phyloP scores from a whole-genome alignment of 2,113 vertebrate genomes.

The Psilopogon haemacephalus region DNA sequence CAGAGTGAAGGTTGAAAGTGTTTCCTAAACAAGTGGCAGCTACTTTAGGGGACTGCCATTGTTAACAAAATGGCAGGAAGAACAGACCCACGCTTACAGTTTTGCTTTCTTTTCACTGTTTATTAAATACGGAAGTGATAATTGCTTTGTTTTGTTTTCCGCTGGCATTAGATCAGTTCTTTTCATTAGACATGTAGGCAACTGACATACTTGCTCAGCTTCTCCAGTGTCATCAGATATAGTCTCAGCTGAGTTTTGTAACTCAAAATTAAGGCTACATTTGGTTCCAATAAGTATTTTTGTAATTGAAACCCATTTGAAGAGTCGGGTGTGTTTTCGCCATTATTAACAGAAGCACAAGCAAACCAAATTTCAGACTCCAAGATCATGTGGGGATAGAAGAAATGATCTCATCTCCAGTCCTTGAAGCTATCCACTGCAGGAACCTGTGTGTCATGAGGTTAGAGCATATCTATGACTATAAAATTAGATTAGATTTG shows the following conservation, averaged over 20 bases:
- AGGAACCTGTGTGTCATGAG: not conserved
- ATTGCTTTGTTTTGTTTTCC: constrained; percentile 23
- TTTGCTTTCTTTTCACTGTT: not conserved
- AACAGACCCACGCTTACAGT: not conserved
- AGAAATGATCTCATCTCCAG: not conserved
- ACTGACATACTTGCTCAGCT: not conserved
- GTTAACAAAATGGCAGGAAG: not conserved
- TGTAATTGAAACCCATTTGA: not conserved
- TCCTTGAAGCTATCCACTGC: not conserved
- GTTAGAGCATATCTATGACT: not conserved
- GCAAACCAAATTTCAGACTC: not conserved
- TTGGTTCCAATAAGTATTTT: not conserved
- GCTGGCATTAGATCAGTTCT: not conserved
- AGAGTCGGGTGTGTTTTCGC: not conserved
- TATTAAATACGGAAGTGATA: constrained; percentile 8
- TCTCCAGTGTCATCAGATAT: not conserved
- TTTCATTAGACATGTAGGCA: not conserved
- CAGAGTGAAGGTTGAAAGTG: not conserved
- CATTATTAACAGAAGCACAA: not conserved
- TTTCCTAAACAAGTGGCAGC: not conserved
- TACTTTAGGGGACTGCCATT: not conserved
- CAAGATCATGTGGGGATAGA: not conserved
- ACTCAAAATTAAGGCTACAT: not conserved
- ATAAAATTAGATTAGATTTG: not conserved
- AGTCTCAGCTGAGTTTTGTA: not conserved